phyloP scores from a whole-genome alignment of 1,140 invertebrate genomes.

The Orchesella cincta region DNA sequence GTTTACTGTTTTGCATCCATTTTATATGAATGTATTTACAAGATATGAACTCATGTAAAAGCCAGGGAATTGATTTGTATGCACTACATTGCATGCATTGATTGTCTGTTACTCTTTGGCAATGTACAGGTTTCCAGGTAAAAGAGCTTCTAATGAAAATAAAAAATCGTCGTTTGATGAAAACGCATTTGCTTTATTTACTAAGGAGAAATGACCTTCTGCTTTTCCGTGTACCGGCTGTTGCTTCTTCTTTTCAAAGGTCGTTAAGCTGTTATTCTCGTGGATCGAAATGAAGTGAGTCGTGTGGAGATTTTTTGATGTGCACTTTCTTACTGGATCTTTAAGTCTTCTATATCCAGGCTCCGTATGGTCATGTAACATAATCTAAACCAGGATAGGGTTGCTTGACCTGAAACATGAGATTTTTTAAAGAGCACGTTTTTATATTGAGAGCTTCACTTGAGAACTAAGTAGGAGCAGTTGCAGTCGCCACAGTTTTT shows the following conservation, averaged over 20 bases:
- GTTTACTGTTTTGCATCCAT: too few relatives aligned
- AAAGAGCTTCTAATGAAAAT: not conserved
- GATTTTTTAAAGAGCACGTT: slow-evolving; percentile 15
- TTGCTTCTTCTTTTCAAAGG: slow-evolving; percentile 13
- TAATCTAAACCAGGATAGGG: not conserved
- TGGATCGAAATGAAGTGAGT: not conserved
- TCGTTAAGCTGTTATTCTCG: not conserved
- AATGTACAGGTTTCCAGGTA: not conserved
- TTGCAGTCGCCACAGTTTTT: slow-evolving; percentile 12
- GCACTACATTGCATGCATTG: not conserved
- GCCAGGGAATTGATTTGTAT: not conserved
- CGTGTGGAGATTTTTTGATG: slow-evolving; percentile 17
- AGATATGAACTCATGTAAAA: not conserved
- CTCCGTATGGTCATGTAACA: not conserved
- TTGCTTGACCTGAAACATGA: slow-evolving; percentile 4
- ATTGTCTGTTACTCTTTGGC: not conserved
- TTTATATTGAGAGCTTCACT: not conserved
- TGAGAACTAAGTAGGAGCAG: not conserved
- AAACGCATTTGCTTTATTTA: not conserved
- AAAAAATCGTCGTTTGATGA: not conserved
- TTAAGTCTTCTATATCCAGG: not conserved
- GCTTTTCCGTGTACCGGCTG: slow-evolving; percentile 24
- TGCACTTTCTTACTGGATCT: not conserved
- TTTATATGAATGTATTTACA: not conserved
- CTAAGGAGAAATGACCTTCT: not conserved